These are phyloP conservation scores for Anagrus nilaparvatae DNA, from an alignment of 1,140 invertebrate genomes.

Conservation along the genomic window DNA sequence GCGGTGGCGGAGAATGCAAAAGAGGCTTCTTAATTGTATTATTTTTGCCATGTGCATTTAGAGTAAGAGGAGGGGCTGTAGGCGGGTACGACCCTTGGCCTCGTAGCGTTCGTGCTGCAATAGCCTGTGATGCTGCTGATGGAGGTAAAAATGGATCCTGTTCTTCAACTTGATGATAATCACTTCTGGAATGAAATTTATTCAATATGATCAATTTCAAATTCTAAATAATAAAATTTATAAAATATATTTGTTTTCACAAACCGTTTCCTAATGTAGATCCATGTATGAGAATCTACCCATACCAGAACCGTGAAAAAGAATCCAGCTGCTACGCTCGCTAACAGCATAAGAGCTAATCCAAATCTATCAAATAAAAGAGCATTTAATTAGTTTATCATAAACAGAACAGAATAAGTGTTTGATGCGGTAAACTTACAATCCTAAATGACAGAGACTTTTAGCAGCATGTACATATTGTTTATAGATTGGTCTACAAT, in stretches of 20 bases:
- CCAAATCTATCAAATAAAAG: conserved; percentile 47
- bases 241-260: too few species aligned
- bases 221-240: too few species aligned
- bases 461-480: conserved; percentile 67
- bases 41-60: conserved; percentile 43
- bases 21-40: conserved; percentile 46
- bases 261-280: conserved; percentile 87
- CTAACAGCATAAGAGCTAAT: conserved; percentile 72
- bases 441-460: conserved; percentile 67
- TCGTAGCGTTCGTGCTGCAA: conserved; percentile 51
- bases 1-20: conserved; percentile 43
- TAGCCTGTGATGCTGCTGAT: conserved; percentile 50
- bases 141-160: conserved; percentile 61
- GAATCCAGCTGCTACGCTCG: conserved; percentile 72
- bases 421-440: conserved; percentile 50
- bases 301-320: conserved; percentile 85
- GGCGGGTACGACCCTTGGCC: conserved; percentile 54
- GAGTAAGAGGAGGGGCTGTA: conserved; percentile 44
- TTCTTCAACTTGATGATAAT: conserved; percentile 63
- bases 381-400: too few species aligned
- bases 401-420: neutral
- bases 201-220: too few species aligned
- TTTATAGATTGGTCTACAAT: conserved; percentile 68
- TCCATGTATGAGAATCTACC: conserved; percentile 92
- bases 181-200: conserved; percentile 42